Evolutionary conservation across 2,113 vertebrate genomes (phyloP).

Genomic region (Cyanoramphus novaezelandiae): DNA sequence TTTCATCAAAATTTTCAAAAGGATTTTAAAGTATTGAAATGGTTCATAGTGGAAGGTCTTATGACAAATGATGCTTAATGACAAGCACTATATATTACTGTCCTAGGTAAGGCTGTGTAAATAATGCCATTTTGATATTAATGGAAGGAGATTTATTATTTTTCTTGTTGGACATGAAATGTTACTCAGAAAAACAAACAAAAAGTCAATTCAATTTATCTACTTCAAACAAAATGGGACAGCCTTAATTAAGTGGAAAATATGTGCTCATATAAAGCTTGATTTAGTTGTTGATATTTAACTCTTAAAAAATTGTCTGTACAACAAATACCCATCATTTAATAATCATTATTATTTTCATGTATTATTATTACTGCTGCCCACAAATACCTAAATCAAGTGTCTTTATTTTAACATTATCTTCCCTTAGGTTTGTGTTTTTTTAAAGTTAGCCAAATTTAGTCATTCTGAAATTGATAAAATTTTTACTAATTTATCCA

Average conservation of each 20-base stretch:
- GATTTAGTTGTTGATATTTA: neutral
- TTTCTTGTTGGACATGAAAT: neutral
- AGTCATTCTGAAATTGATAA: neutral
- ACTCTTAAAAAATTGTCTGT: neutral
- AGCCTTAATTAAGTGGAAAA: neutral
- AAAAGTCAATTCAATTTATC: neutral
- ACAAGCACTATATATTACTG: neutral
- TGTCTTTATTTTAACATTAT: neutral
- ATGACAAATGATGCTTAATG: neutral
- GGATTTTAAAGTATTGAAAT: neutral
- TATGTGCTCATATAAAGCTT: neutral
- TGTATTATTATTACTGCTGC: neutral
- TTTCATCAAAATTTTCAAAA: neutral
- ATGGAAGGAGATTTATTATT: neutral
- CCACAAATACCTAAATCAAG: neutral
- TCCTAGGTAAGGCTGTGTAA: neutral
- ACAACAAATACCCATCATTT: neutral
- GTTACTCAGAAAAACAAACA: neutral
- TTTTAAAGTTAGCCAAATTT: neutral
- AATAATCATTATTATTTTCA: neutral
- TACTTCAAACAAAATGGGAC: neutral
- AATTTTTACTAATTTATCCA: neutral
- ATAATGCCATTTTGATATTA: neutral
- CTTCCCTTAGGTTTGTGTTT: neutral
- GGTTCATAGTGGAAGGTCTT: neutral